phyloP scores from a whole-genome alignment of 2,888 invertebrate species.

The Actias luna region DNA sequence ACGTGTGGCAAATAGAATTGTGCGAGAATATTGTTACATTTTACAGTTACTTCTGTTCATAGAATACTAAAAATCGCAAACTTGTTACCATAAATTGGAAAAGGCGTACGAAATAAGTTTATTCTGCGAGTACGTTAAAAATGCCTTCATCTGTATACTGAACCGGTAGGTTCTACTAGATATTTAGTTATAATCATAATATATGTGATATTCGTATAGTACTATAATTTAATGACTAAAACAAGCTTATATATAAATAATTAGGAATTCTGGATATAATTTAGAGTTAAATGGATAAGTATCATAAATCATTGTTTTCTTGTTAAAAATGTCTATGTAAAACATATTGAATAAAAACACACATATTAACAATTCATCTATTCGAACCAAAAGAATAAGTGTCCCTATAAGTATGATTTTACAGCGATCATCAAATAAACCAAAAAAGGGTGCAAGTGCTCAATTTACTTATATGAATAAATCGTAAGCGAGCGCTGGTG shows the following conservation, averaged over 20 bases:
- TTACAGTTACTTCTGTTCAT: slow-evolving; percentile 39
- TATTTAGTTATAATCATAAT: background rate
- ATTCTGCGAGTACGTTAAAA: slow-evolving; percentile 31
- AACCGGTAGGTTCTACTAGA: background rate
- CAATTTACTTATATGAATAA: slow-evolving; percentile 59
- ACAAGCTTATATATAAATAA: too few species aligned
- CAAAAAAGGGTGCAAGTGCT: slow-evolving; percentile 45
- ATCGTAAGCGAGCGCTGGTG: slow-evolving; percentile 34
- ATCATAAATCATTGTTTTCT: too few species aligned
- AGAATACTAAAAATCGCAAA: slow-evolving; percentile 37
- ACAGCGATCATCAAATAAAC: slow-evolving; percentile 38
- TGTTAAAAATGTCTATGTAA: too few species aligned
- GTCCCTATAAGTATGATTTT: slow-evolving; percentile 30
- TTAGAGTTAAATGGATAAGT: too few species aligned
- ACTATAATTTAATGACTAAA: too few species aligned
- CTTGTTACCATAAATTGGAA: slow-evolving; percentile 58
- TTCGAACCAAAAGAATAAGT: slow-evolving; percentile 4
- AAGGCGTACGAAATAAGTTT: slow-evolving; percentile 45
- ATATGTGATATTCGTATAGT: too few species aligned
- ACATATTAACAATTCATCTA: background rate
- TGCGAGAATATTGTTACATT: slow-evolving; percentile 21
- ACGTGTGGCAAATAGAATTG: slow-evolving; percentile 23
- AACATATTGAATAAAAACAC: background rate
- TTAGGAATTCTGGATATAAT: too few species aligned
- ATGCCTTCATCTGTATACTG: slow-evolving; percentile 10